Evolutionary conservation across 1,140 invertebrate genomes (phyloP).

Genomic region (Drosophila eugracilis): DNA sequence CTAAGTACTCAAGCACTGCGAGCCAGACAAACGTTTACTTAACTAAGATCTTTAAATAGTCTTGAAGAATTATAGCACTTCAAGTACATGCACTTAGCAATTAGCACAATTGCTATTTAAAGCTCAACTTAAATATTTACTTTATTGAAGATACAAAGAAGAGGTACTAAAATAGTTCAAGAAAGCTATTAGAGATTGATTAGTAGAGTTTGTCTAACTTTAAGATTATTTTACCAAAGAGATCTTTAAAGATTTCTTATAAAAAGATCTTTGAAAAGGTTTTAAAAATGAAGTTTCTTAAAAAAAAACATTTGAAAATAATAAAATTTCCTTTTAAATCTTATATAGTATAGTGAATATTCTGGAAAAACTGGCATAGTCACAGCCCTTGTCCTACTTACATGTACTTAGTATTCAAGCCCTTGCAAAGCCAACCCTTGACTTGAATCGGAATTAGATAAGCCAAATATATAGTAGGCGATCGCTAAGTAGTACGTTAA

Average conservation of each 20-base stretch:
- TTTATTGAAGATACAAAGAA: too few relatives aligned
- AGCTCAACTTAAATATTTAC: too few relatives aligned
- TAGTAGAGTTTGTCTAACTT: too few relatives aligned
- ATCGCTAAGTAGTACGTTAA: background rate
- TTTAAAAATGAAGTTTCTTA: too few relatives aligned
- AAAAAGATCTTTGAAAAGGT: background rate
- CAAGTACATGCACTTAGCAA: too few relatives aligned
- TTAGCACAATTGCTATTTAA: too few relatives aligned
- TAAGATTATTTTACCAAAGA: too few relatives aligned
- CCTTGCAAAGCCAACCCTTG: constrained; percentile 9
- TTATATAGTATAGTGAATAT: background rate
- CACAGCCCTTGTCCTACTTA: constrained; percentile 5
- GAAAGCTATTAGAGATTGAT: too few relatives aligned
- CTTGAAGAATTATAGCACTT: background rate
- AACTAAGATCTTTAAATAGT: background rate
- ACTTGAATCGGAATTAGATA: constrained; percentile 4
- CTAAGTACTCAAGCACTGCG: background rate
- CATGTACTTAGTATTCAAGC: constrained; percentile 4
- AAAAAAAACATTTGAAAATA: too few relatives aligned
- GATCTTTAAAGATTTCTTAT: too few relatives aligned
- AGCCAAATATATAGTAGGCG: constrained; percentile 7
- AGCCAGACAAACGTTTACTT: too few relatives aligned
- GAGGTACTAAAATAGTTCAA: background rate
- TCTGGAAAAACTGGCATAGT: background rate
- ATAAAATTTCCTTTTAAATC: background rate